Percentiles rank a stretch among this genome's conserved stretches.
Conservation (phyloP, 2,797 vertebrate genomes). For the Oreonectes daqikongensis region DNA sequence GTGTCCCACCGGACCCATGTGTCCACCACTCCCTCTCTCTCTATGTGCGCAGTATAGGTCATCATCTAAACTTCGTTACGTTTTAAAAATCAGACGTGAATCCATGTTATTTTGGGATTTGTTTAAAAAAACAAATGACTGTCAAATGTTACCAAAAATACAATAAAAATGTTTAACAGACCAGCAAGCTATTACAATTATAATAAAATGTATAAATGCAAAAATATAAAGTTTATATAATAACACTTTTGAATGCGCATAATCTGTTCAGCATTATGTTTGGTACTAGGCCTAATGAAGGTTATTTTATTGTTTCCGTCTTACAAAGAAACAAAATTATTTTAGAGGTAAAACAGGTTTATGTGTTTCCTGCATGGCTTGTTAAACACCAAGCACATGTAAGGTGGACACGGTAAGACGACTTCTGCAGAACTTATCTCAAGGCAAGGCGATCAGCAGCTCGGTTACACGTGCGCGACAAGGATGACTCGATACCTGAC, state of each 20-base stretch:
- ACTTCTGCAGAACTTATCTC: slow-evolving; percentile 19
- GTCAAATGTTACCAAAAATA: neutral
- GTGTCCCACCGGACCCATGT: neutral
- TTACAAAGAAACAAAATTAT: neutral
- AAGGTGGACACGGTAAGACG: neutral
- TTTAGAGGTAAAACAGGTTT: neutral
- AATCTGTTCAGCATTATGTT: neutral
- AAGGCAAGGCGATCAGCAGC: slow-evolving; percentile 25
- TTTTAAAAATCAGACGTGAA: neutral
- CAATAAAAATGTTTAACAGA: neutral
- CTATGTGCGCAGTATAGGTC: neutral
- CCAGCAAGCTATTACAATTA: neutral
- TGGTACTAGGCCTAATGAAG: neutral
- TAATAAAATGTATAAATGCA: neutral
- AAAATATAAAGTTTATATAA: neutral
- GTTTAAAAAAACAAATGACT: neutral
- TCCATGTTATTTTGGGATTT: neutral
- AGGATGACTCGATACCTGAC: slow-evolving; percentile 21
- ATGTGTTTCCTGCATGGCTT: neutral
- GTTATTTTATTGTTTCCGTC: neutral
- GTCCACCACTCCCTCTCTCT: neutral
- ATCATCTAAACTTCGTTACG: neutral
- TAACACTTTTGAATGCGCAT: neutral
- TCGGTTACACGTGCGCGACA: slow-evolving; percentile 3
- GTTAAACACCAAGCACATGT: slow-evolving; percentile 16